Evolutionary conservation across 2,113 vertebrate species (phyloP).

Genomic region (Erinaceus europaeus): DNA sequence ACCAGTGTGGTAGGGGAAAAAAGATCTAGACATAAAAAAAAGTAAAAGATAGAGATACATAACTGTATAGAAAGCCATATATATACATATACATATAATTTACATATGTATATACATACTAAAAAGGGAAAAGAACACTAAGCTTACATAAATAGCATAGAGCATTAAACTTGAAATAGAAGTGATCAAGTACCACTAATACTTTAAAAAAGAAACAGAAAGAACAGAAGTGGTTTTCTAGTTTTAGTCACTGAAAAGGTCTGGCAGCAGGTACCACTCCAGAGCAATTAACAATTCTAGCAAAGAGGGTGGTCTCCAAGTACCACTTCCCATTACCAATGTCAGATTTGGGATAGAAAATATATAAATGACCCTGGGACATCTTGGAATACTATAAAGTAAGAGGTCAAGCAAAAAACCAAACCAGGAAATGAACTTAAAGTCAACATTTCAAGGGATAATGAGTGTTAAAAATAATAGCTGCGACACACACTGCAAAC

Average conservation of each 20-base stretch:
- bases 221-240: not conserved
- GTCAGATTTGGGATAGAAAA: conserved; percentile 14
- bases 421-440: not conserved
- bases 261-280: not conserved
- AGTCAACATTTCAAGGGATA: not conserved
- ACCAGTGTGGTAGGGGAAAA: no score
- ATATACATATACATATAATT: no score
- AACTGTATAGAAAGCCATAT: no score
- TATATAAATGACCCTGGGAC: conserved; percentile 1
- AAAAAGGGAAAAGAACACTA: no score
- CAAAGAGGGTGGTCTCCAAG: not conserved
- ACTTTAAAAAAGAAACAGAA: not conserved
- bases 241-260: not conserved
- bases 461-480: conserved; percentile 45
- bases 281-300: not conserved
- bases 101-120: no score
- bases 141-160: not conserved
- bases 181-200: not conserved
- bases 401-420: not conserved
- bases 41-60: no score
- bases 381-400: not conserved
- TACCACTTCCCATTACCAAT: conserved; percentile 8
- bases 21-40: no score
- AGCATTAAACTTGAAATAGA: conserved; percentile 6
- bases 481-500: no score